These are phyloP conservation scores for Omphaloscelis lunosa DNA, from an alignment of 2,888 invertebrate genomes.

Conservation along the genomic window DNA sequence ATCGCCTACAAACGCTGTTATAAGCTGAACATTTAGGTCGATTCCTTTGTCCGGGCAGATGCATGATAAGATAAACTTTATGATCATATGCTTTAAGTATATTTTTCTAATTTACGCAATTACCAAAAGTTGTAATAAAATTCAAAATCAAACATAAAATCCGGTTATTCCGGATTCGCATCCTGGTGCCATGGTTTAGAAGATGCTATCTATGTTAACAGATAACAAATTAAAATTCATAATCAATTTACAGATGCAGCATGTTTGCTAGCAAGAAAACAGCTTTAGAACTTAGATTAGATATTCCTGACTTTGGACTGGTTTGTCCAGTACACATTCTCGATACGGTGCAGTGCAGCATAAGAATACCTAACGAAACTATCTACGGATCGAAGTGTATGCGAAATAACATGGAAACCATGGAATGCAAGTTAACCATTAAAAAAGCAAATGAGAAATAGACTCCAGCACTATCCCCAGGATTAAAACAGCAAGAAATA, in stretches of 20 bases:
- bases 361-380: neutral
- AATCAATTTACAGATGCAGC: neutral
- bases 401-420: neutral
- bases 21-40: conserved; percentile 41
- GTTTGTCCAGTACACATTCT: conserved; percentile 2
- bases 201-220: neutral
- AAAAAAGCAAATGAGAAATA: conserved; percentile 22
- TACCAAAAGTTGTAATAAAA: neutral
- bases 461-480: neutral
- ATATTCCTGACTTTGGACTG: neutral
- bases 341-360: neutral
- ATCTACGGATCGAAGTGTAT: neutral
- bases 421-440: conserved; percentile 20
- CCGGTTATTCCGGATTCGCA: neutral
- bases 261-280: neutral
- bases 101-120: neutral
- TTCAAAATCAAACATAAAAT: neutral
- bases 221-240: neutral
- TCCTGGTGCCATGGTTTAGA: neutral
- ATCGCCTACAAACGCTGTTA: conserved; percentile 35
- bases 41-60: conserved; percentile 16
- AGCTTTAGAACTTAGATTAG: neutral
- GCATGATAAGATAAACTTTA: conserved; percentile 24
- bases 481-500: conserved; percentile 22
- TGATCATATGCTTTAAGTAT: neutral